These are phyloP conservation scores for Lasioglossum malachurum DNA, from an alignment of 2,888 invertebrate genomes.

Conservation along the genomic window DNA sequence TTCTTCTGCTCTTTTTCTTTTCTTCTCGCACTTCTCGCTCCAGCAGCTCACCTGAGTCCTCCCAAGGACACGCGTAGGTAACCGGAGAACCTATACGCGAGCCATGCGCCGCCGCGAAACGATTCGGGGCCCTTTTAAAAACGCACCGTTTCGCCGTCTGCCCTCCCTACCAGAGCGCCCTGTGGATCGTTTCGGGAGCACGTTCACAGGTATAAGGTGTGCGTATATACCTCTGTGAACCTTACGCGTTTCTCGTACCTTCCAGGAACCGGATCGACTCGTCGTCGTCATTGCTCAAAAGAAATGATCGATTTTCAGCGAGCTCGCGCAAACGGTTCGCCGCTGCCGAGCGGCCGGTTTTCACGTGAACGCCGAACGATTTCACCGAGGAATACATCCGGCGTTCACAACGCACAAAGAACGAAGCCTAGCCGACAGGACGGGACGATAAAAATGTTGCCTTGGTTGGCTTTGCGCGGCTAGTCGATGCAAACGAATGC, in stretches of 20 bases:
- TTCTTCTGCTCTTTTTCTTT: slow-evolving; percentile 24
- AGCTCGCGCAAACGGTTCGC: too few species aligned
- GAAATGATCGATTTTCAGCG: slow-evolving; percentile 24
- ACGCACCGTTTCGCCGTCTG: slow-evolving; percentile 78
- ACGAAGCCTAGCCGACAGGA: slow-evolving; percentile 48
- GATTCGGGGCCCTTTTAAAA: slow-evolving; percentile 81
- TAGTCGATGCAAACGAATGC: slow-evolving; percentile 72
- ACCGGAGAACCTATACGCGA: slow-evolving; percentile 77
- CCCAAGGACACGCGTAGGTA: slow-evolving; percentile 83
- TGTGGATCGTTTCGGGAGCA: slow-evolving; percentile 38
- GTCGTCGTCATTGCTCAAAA: slow-evolving; percentile 9
- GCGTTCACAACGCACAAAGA: slow-evolving; percentile 10
- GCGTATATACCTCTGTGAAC: slow-evolving; percentile 22
- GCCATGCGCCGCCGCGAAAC: slow-evolving; percentile 80
- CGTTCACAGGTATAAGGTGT: slow-evolving; percentile 46
- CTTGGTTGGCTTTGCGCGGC: slow-evolving; percentile 57
- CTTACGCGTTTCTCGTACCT: slow-evolving; percentile 38
- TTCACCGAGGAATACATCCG: slow-evolving; percentile 6
- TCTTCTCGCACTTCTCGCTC: slow-evolving; percentile 51
- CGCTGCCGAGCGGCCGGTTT: not conserved
- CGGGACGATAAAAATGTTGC: slow-evolving; percentile 67
- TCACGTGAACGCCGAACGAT: slow-evolving; percentile 15
- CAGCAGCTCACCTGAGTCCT: slow-evolving; percentile 69
- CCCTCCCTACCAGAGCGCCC: slow-evolving; percentile 67
- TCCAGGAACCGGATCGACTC: slow-evolving; percentile 22